These are phyloP conservation scores for Pluvialis apricaria DNA, from an alignment of 2,113 vertebrate genomes.

Conservation along the genomic window DNA sequence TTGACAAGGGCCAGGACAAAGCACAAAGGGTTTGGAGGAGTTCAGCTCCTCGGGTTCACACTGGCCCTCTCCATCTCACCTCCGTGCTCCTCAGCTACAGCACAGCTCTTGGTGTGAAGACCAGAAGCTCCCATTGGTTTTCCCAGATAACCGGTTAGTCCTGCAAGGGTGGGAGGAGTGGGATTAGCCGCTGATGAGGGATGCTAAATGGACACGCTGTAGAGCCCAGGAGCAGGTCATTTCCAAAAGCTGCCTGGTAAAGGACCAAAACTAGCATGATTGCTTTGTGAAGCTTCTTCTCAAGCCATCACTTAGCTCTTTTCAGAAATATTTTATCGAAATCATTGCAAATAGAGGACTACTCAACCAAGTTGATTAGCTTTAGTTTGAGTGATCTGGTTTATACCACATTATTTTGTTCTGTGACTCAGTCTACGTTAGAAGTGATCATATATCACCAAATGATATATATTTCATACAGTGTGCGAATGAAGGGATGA, in stretches of 20 bases:
- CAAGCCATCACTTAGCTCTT: not conserved
- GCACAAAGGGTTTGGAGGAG: not conserved
- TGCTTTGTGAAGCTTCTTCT: not conserved
- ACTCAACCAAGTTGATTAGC: accelerated
- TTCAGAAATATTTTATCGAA: not conserved
- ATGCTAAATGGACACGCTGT: accelerated
- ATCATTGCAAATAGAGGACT: accelerated
- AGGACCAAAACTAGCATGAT: accelerated
- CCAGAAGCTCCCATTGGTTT: not conserved
- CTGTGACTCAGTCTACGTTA: not conserved
- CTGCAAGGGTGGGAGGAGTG: not conserved
- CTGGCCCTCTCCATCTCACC: not conserved
- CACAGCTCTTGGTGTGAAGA: not conserved
- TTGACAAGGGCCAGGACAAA: not conserved
- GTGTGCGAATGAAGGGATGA: not conserved
- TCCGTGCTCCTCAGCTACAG: accelerated
- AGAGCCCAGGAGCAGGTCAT: not conserved
- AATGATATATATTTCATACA: not conserved
- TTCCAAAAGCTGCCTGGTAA: not conserved
- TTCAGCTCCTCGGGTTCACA: not conserved
- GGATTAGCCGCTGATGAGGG: accelerated
- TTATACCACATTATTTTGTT: not conserved
- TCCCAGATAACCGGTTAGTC: not conserved
- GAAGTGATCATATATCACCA: no score
- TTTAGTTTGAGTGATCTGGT: not conserved